phyloP scores from a whole-genome alignment of 2,888 invertebrate species.

The Microctonus hyperodae region DNA sequence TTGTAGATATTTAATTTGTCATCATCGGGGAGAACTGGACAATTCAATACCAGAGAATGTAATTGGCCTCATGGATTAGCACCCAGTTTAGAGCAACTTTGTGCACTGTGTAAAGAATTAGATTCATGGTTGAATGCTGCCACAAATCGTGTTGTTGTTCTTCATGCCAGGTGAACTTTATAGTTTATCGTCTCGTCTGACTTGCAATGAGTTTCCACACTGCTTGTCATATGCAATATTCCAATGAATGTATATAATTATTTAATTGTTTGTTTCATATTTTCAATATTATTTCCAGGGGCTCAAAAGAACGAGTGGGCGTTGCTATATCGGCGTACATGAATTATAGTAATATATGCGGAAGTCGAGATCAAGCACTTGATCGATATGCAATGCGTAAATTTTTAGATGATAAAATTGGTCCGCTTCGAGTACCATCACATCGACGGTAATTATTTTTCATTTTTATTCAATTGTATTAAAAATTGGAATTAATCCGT shows the following conservation, averaged over 20 bases:
- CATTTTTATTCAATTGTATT: too few species aligned
- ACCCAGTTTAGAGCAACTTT: constrained; percentile 87
- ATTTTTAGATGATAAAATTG: constrained; percentile 84
- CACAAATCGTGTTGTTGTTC: constrained; percentile 84
- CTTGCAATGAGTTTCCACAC: constrained; percentile 4
- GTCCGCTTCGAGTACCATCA: constrained; percentile 75
- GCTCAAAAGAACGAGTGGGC: constrained; percentile 84
- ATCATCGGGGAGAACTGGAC: constrained; percentile 69
- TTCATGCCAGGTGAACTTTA: constrained; percentile 79
- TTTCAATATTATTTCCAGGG: constrained; percentile 66
- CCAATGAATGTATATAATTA: constrained; percentile 6
- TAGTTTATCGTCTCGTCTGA: constrained; percentile 4
- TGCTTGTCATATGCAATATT: constrained; percentile 6
- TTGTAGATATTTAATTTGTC: constrained; percentile 87
- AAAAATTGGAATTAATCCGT: too few species aligned
- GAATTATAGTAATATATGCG: constrained; percentile 94
- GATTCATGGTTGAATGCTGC: constrained; percentile 90
- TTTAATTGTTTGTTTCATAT: constrained; percentile 1
- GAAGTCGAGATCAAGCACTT: constrained; percentile 78
- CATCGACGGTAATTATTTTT: constrained; percentile 70
- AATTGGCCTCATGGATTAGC: constrained; percentile 88
- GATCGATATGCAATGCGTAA: constrained; percentile 93
- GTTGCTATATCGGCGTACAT: constrained; percentile 91
- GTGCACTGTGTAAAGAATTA: constrained; percentile 91
- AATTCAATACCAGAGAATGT: constrained; percentile 69